Evolutionary conservation across 2,113 vertebrate species (phyloP), one percentile per base, ranked within the genome.

Genomic region (Seriola quinqueradiata): DNA sequence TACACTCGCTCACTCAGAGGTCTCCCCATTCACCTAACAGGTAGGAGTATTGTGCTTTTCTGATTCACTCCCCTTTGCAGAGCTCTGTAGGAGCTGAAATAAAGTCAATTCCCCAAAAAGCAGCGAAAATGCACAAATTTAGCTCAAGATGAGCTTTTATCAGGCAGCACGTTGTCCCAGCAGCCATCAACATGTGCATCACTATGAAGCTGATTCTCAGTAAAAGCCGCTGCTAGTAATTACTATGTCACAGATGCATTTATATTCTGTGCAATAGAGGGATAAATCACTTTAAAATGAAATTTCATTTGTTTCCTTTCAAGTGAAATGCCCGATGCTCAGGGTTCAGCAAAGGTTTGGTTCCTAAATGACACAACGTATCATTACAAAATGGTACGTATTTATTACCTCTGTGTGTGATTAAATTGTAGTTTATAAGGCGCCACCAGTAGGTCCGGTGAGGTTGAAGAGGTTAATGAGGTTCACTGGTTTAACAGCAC

Each of bases 401-500:
- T 75, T 65, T 21, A 46, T 54, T 23, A 28, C 32, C 48, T 59
- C 17, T 13, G 21, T 60, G 34, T 59, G 54, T 25, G 48, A 75
- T 32, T 57, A 60, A 82, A 75, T 60, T 52, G 50, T 8, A 38
- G 25, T 75, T 64, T 55, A 28, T 17, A 58, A 69, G 54, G 57
- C 60, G n/a, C 16, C 16, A n/a, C 7, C 46, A 36, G 38, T 2
- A 14, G 76, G 63, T 52, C 74, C 16, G 1, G 5, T 12, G 40
- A 68, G 11, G 67, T 46, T 46, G 16, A 19, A 28, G 34, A 64
- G 28, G 52, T 80, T 82, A 86, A 78, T 72, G 73, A 64, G 65
- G 64, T 67, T 60, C 55, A 34, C 44, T 38, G 68, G 34, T 77
- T 79, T 71, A 86, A 72, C 67, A 69, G 68, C 58, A 67, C 52